Evolutionary conservation across 2,888 invertebrate genomes (phyloP).

Genomic region (Alcis repandata): DNA sequence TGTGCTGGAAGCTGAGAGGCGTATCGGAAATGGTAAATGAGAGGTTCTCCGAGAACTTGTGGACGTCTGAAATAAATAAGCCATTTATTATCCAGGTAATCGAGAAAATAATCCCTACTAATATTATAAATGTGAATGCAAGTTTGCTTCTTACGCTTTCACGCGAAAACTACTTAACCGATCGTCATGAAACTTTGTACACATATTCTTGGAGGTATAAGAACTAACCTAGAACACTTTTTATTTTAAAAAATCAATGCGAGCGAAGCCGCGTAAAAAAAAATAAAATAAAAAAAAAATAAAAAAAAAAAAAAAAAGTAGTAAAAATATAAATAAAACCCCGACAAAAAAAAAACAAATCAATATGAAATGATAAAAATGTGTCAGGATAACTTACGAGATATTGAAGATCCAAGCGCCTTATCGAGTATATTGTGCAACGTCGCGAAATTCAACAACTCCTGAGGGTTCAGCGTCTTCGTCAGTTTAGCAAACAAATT

Average conservation of each 20-base stretch:
- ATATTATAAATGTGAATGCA: no score
- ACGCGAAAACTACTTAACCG: no score
- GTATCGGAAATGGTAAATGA: constrained; percentile 88
- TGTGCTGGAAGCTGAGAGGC: constrained; percentile 88
- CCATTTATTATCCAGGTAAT: no score
- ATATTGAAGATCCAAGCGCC: constrained; percentile 89
- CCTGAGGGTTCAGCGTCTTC: constrained; percentile 88
- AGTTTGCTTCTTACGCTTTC: no score
- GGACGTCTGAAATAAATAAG: constrained; percentile 80
- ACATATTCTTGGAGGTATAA: no score
- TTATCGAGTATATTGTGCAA: constrained; percentile 90
- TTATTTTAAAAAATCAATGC: no score
- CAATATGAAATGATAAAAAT: not conserved
- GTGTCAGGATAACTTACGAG: constrained; percentile 73
- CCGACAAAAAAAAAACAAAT: not conserved
- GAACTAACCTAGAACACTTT: no score
- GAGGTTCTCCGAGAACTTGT: constrained; percentile 87
- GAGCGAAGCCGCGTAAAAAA: no score
- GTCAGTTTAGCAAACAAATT: constrained; percentile 90
- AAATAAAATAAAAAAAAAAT: no score
- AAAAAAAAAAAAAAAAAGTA: not conserved
- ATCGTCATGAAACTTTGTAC: no score
- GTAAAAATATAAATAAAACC: no score
- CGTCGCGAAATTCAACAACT: constrained; percentile 90
- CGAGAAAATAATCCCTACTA: no score